Evolutionary conservation across 1,140 invertebrate species (phyloP).

Genomic region (Planococcus citri): DNA sequence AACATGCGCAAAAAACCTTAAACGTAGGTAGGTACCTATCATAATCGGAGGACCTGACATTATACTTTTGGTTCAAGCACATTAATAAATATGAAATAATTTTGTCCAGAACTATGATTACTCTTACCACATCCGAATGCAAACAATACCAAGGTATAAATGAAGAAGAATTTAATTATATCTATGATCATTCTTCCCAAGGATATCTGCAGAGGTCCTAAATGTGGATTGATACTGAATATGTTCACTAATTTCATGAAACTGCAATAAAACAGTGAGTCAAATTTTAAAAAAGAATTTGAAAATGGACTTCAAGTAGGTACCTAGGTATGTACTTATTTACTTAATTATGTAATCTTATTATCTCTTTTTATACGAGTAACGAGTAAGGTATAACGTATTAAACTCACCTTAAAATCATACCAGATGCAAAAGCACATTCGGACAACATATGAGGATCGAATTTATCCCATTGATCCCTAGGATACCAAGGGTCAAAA

Average conservation of each 20-base stretch:
- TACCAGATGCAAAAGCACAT: slow-evolving; percentile 84
- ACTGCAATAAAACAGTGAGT: slow-evolving; percentile 36
- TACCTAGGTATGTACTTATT: background rate
- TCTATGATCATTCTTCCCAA: slow-evolving; percentile 84
- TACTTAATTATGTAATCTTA: background rate
- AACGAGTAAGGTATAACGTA: no score
- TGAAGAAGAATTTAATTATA: slow-evolving; percentile 87
- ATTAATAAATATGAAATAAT: no score
- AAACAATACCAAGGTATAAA: slow-evolving; percentile 77
- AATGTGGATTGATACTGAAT: slow-evolving; percentile 87
- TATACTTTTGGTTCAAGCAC: no score
- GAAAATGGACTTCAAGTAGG: background rate
- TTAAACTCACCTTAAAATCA: slow-evolving; percentile 67
- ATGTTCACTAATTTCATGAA: slow-evolving; percentile 89
- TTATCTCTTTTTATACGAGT: no score
- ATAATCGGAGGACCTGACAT: no score
- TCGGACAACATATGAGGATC: slow-evolving; percentile 90
- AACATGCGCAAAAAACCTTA: no score
- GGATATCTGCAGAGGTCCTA: slow-evolving; percentile 80
- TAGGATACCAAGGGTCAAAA: slow-evolving; percentile 62
- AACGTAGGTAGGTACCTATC: no score
- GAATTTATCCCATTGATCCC: slow-evolving; percentile 81
- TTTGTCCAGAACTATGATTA: no score
- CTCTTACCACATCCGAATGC: slow-evolving; percentile 75
- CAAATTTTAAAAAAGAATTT: background rate